phyloP scores from a whole-genome alignment of 1,140 invertebrate genomes.

The Heliconius nattereri region DNA sequence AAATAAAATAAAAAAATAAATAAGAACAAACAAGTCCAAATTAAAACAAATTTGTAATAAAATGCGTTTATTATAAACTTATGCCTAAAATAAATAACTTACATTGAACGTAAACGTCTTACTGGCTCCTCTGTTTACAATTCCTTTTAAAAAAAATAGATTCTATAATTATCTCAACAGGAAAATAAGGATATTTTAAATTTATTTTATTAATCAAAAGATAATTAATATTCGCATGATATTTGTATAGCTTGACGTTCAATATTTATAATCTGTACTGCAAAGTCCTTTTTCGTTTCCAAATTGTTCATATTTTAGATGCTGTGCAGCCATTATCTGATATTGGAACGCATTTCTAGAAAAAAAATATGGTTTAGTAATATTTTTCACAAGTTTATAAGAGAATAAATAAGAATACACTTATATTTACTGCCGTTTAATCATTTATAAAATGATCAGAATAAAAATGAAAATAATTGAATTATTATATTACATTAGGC shows the following conservation, averaged over 20 bases:
- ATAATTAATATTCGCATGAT: not conserved
- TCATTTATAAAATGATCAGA: too few species aligned
- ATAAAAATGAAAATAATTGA: too few species aligned
- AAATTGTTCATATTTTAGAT: conserved; percentile 6
- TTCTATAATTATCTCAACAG: not conserved
- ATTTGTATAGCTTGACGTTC: not conserved
- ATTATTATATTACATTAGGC: too few species aligned
- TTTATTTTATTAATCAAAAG: not conserved
- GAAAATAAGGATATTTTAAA: not conserved
- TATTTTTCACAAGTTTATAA: too few species aligned
- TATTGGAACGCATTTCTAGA: conserved; percentile 26
- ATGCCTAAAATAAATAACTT: conserved; percentile 3
- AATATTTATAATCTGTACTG: not conserved
- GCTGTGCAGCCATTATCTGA: conserved; percentile 48
- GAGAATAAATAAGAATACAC: too few species aligned
- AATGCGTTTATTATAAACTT: conserved; percentile 6
- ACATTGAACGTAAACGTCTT: not conserved
- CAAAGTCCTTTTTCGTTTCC: not conserved
- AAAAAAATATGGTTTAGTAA: not conserved
- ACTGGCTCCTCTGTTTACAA: not conserved
- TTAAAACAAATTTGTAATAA: not conserved
- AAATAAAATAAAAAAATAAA: too few species aligned
- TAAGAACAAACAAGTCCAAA: too few species aligned
- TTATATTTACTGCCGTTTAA: too few species aligned
- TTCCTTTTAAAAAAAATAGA: not conserved